These are phyloP conservation scores for Adoxophyes honmai DNA, from an alignment of 1,140 invertebrate genomes.

Conservation along the genomic window DNA sequence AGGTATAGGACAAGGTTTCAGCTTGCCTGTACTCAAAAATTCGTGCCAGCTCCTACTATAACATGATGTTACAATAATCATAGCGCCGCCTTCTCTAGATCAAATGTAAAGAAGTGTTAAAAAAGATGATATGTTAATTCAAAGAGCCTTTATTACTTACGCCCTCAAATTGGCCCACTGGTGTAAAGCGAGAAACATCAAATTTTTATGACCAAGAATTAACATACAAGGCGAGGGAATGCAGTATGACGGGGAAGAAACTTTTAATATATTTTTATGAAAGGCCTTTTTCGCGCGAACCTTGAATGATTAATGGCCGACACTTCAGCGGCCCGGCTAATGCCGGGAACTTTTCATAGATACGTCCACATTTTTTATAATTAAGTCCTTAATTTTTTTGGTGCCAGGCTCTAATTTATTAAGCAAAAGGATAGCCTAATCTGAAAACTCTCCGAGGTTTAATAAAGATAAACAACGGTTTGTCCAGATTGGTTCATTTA, in stretches of 20 bases:
- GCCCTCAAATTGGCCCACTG: constrained; percentile 37
- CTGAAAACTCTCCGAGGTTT: neutral
- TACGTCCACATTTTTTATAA: constrained; percentile 29
- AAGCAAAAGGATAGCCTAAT: neutral
- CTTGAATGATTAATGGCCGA: constrained; percentile 60
- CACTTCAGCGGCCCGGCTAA: constrained; percentile 51
- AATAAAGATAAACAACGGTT: neutral
- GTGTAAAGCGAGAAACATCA: constrained; percentile 51
- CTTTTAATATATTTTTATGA: constrained; percentile 71
- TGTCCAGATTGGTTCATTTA: no score
- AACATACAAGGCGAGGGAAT: constrained; percentile 62
- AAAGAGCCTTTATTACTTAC: constrained; percentile 36
- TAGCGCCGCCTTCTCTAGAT: no score
- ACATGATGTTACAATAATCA: no score
- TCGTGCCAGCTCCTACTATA: no score
- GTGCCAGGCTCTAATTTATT: neutral
- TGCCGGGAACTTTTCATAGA: constrained; percentile 36
- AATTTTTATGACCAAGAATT: constrained; percentile 58
- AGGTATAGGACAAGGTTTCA: no score
- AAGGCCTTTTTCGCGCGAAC: constrained; percentile 51
- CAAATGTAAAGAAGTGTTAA: neutral
- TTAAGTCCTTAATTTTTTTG: constrained; percentile 28
- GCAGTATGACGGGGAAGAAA: constrained; percentile 45
- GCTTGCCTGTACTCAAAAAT: no score
- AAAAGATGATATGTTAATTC: constrained; percentile 16